Evolutionary conservation across 2,113 vertebrate species (phyloP).

Genomic region (Peucedramus taeniatus): DNA sequence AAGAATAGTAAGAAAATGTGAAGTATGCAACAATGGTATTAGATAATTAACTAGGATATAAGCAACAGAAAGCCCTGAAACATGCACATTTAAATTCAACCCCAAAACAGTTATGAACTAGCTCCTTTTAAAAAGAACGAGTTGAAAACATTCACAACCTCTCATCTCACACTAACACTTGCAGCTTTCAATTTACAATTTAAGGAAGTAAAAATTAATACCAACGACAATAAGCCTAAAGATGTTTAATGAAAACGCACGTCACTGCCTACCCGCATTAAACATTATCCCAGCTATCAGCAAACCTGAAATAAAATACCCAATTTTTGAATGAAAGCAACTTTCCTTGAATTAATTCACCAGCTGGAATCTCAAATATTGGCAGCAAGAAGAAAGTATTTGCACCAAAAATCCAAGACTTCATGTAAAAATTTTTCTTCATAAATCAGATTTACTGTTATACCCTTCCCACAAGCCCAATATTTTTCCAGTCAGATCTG

Average conservation of each 20-base stretch:
- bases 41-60: background rate
- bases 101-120: background rate
- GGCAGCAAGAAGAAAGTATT: background rate
- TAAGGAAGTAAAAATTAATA: background rate
- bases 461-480: fast-evolving
- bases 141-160: background rate
- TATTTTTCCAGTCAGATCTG: background rate
- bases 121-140: background rate
- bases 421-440: background rate
- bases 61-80: background rate
- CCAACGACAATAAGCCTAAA: background rate
- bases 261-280: fast-evolving
- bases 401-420: background rate
- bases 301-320: background rate
- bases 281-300: background rate
- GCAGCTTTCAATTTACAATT: background rate
- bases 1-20: background rate
- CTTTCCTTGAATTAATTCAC: background rate
- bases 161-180: background rate
- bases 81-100: background rate
- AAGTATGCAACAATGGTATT: background rate
- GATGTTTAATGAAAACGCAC: background rate
- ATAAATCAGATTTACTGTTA: background rate
- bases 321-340: background rate
- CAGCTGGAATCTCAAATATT: background rate